Conservation (phyloP, 2,113 vertebrate genomes). For the Lophius piscatorius region DNA sequence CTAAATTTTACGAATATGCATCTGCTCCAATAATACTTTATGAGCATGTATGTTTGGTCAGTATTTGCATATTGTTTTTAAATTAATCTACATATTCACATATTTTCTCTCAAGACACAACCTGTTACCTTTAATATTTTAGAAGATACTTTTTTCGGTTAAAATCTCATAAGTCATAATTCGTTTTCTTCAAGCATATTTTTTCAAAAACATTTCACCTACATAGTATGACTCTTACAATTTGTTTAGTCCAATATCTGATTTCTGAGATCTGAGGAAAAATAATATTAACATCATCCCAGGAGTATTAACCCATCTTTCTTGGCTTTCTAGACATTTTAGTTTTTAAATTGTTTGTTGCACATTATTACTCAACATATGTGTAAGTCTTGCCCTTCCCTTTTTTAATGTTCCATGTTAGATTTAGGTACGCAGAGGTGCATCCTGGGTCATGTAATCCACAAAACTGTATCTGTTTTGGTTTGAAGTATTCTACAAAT, state of each 20-base stretch:
- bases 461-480: conserved; percentile 33
- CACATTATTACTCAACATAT: neutral
- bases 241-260: too few relatives aligned
- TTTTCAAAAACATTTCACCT: neutral
- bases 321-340: neutral
- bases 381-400: conserved; percentile 14
- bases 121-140: neutral
- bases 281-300: neutral
- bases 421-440: conserved; percentile 15
- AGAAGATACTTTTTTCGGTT: neutral
- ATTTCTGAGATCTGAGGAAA: conserved; percentile 1
- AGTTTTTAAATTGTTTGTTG: neutral
- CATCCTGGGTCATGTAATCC: conserved; percentile 29
- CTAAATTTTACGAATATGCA: neutral
- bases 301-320: neutral
- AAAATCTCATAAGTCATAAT: too few relatives aligned
- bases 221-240: neutral
- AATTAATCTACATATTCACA: neutral
- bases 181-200: too few relatives aligned
- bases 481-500: conserved; percentile 50
- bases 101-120: neutral
- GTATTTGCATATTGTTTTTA: conserved; percentile 10
- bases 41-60: conserved; percentile 8
- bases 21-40: conserved; percentile 4
- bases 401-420: conserved; percentile 10